Conservation (phyloP, 2,888 invertebrate genomes). For the Drosophila eohydei region DNA sequence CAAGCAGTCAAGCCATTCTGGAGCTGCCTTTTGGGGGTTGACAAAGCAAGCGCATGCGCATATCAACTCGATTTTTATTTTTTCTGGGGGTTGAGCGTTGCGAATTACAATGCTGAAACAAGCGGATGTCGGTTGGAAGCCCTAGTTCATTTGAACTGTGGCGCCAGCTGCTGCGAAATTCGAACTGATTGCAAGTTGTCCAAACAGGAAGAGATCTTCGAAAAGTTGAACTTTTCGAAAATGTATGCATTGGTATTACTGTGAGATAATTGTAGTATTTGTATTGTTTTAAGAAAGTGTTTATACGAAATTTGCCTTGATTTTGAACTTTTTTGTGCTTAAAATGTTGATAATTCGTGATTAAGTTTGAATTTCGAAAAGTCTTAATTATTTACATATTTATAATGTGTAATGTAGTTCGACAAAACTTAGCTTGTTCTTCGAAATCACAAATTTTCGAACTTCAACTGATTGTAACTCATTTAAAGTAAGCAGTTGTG, state of each 20-base stretch:
- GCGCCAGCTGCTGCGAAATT: slow-evolving; percentile 18
- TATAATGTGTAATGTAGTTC: too few species aligned
- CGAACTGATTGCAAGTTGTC: not conserved
- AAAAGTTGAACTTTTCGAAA: not conserved
- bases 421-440: too few species aligned
- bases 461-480: too few species aligned
- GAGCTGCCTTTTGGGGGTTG: slow-evolving; percentile 53
- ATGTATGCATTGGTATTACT: not conserved
- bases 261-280: too few species aligned
- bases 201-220: not conserved
- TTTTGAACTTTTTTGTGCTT: not conserved
- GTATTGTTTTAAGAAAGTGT: too few species aligned
- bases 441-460: too few species aligned
- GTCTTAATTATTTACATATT: too few species aligned
- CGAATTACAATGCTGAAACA: slow-evolving; percentile 26
- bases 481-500: too few species aligned
- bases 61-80: slow-evolving; percentile 11
- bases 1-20: slow-evolving; percentile 36
- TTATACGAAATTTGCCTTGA: not conserved
- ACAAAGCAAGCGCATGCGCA: slow-evolving; percentile 49
- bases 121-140: slow-evolving; percentile 4
- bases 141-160: slow-evolving; percentile 22
- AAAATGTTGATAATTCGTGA: not conserved
- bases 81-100: slow-evolving; percentile 30
- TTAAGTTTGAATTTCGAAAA: not conserved